A percentile compares a stretch with the other conserved stretches of the same genome.
Conservation (phyloP, 2,888 invertebrate genomes). For the Chymomyza amoena region DNA sequence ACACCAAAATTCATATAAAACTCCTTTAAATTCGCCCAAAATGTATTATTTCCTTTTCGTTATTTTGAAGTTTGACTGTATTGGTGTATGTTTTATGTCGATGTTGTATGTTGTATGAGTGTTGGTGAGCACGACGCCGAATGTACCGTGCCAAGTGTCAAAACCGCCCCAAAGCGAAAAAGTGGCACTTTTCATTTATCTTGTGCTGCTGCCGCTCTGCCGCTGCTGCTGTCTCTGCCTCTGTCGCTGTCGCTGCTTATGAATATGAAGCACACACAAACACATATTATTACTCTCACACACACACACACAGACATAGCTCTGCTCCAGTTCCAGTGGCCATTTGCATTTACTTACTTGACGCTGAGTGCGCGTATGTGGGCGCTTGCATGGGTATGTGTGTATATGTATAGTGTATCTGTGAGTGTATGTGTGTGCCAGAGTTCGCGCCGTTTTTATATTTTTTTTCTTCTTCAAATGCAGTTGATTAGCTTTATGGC, state of each 20-base stretch:
- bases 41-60: conserved; percentile 5
- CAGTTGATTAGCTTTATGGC: conserved; percentile 48
- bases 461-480: conserved; percentile 47
- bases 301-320: conserved; percentile 9
- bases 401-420: not conserved
- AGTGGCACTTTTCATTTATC: conserved; percentile 68
- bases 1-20: not conserved
- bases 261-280: conserved; percentile 48
- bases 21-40: conserved; percentile 25
- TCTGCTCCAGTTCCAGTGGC: conserved; percentile 53
- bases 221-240: conserved; percentile 20
- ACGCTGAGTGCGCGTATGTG: conserved; percentile 10
- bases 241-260: conserved; percentile 48
- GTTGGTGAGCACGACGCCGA: conserved; percentile 31
- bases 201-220: conserved; percentile 38
- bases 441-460: conserved; percentile 50
- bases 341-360: conserved; percentile 33
- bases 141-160: conserved; percentile 58
- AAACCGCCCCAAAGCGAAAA: conserved; percentile 70
- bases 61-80: conserved; percentile 1
- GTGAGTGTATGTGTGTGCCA: conserved; percentile 28
- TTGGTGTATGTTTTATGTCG: conserved; percentile 30
- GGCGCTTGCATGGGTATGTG: conserved; percentile 14
- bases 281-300: conserved; percentile 6
- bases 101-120: conserved; percentile 27